These are phyloP conservation scores for Alloplasta piceator DNA, from an alignment of 2,888 invertebrate genomes.

Conservation along the genomic window DNA sequence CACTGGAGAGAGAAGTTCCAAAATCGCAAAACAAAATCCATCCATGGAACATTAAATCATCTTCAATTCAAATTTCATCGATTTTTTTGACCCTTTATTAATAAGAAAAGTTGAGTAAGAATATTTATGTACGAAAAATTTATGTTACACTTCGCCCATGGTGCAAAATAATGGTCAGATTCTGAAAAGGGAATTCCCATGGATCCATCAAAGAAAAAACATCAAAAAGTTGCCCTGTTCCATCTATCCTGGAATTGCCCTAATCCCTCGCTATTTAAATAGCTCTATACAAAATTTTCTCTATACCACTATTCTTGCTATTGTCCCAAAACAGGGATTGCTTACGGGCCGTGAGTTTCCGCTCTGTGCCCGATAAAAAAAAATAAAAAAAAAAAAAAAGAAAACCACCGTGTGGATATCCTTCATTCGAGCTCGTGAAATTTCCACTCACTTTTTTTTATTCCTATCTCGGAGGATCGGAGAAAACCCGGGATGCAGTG, in stretches of 20 bases:
- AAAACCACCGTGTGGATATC: constrained; percentile 12
- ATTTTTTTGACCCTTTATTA: too few species aligned
- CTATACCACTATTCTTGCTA: constrained; percentile 37
- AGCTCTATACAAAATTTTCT: constrained; percentile 3
- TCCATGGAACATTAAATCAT: too few species aligned
- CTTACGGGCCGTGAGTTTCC: constrained; percentile 58
- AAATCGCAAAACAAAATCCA: too few species aligned
- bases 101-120: too few species aligned
- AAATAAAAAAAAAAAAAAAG: constrained; percentile 38
- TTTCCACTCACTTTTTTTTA: constrained; percentile 27
- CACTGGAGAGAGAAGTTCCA: too few species aligned
- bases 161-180: too few species aligned
- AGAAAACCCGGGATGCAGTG: constrained; percentile 13
- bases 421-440: constrained; percentile 3
- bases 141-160: too few species aligned
- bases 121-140: too few species aligned
- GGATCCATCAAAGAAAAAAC: too few species aligned
- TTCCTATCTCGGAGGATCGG: neutral
- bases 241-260: neutral
- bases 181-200: too few species aligned
- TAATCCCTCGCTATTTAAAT: constrained; percentile 6
- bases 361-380: constrained; percentile 24
- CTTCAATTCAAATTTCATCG: too few species aligned
- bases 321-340: constrained; percentile 56
- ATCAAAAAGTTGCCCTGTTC: too few species aligned